phyloP scores from a whole-genome alignment of 2,113 vertebrate genomes.

The Lasiurus cinereus region DNA sequence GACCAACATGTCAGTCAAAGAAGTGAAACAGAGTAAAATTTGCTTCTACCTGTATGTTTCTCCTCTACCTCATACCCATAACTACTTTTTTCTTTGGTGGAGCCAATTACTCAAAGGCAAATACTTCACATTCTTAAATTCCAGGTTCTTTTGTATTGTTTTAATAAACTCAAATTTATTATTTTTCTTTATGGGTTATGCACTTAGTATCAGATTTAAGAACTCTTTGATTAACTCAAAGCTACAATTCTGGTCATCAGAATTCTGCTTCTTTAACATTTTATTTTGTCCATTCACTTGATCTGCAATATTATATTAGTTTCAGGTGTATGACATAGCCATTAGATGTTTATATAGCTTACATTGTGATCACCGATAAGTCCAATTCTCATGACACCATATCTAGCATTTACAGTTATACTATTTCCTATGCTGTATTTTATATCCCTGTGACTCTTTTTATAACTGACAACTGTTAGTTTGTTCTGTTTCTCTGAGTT shows the following conservation, averaged over 20 bases:
- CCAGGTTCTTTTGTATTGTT: neutral
- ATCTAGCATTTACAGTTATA: neutral
- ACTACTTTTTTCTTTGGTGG: neutral
- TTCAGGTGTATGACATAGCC: neutral
- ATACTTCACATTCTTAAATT: neutral
- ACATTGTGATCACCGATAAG: neutral
- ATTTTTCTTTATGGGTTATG: neutral
- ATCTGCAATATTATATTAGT: neutral
- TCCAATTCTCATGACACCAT: neutral
- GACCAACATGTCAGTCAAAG: neutral
- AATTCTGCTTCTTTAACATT: constrained; percentile 10
- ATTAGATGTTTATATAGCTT: neutral
- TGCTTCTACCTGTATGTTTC: neutral
- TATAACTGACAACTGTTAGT: neutral
- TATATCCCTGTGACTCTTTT: neutral
- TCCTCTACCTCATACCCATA: neutral
- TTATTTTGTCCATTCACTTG: neutral
- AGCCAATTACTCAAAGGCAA: neutral
- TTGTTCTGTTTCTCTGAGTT: neutral
- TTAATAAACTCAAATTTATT: constrained; percentile 4
- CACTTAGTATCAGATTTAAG: constrained; percentile 5
- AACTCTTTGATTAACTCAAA: neutral
- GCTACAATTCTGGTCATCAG: neutral
- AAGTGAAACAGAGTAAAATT: neutral
- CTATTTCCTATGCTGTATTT: neutral